These are phyloP conservation scores for Schizotus pectinicornis DNA, from an alignment of 2,888 invertebrate species.

Conservation along the genomic window DNA sequence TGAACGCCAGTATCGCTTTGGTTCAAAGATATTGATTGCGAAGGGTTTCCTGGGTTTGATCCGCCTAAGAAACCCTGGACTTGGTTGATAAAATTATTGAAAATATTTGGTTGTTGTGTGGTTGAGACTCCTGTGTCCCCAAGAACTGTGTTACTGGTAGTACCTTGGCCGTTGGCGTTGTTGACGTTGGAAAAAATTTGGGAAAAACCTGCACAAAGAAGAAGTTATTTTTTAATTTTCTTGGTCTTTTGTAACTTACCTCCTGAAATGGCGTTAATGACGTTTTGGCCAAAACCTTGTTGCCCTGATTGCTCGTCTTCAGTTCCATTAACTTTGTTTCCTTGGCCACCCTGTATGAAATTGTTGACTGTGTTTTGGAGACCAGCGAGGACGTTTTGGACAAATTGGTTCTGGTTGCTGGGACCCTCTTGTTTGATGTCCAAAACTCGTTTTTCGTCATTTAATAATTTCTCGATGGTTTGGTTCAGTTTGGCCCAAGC, in stretches of 20 bases:
- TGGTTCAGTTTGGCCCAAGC: constrained; percentile 32
- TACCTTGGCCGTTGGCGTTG: constrained; percentile 4
- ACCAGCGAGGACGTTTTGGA: constrained; percentile 27
- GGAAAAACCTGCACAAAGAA: constrained; percentile 6
- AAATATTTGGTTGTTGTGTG: constrained; percentile 10
- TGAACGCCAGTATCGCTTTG: constrained; percentile 21
- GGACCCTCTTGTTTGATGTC: constrained; percentile 22
- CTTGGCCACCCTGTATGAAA: constrained; percentile 24
- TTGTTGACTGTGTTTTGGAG: constrained; percentile 29
- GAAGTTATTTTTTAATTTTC: neutral
- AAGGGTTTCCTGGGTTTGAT: neutral
- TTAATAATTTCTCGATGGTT: constrained; percentile 26
- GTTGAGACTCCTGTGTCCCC: constrained; percentile 8
- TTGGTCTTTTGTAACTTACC: constrained; percentile 10
- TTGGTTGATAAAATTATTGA: constrained; percentile 10
- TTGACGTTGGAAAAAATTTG: constrained; percentile 16
- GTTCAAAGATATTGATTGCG: neutral
- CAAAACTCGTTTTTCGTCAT: constrained; percentile 18
- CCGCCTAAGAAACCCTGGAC: neutral
- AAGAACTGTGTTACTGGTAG: constrained; percentile 1
- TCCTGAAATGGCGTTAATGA: constrained; percentile 24
- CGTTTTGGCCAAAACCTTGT: constrained; percentile 30
- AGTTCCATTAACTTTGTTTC: constrained; percentile 15
- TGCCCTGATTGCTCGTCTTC: constrained; percentile 25
- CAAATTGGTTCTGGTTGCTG: constrained; percentile 14